A percentile compares a stretch with the other conserved stretches of the same genome.
Evolutionary conservation across 2,113 vertebrate species (phyloP).

Genomic region (Okapia johnstoni): DNA sequence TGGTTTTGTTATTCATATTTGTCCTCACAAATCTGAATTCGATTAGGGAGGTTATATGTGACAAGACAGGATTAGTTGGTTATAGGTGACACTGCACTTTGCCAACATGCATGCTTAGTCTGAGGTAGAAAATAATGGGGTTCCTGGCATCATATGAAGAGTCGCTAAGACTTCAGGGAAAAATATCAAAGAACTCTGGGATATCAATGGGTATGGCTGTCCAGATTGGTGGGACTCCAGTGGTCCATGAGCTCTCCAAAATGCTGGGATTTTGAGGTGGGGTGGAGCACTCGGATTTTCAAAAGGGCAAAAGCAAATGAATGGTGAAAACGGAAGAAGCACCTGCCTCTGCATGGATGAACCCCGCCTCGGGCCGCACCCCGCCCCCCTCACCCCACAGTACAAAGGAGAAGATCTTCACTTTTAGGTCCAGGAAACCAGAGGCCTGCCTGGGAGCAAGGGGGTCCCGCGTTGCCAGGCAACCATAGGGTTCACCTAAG

Average conservation of each 20-base stretch:
- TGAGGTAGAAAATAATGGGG: background rate
- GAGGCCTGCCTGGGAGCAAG: no score
- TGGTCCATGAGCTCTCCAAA: background rate
- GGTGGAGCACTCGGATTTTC: background rate
- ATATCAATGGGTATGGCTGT: background rate
- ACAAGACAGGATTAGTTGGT: background rate
- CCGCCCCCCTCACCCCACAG: rapidly evolving
- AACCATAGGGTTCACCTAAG: rapidly evolving
- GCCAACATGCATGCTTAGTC: background rate
- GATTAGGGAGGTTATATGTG: background rate
- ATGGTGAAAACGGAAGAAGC: background rate
- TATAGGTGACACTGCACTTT: background rate
- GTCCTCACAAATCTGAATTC: background rate
- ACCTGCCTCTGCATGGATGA: background rate
- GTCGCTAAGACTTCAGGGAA: background rate
- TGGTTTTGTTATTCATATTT: background rate
- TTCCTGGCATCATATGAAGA: background rate
- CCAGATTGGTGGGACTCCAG: background rate
- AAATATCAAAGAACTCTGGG: background rate
- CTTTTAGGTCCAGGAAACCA: rapidly evolving
- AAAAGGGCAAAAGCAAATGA: background rate
- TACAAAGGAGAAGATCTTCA: background rate
- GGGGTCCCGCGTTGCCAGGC: rapidly evolving
- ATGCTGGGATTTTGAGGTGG: background rate
- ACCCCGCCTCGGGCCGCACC: rapidly evolving